These are phyloP conservation scores for Campylomormyrus numenius DNA, from an alignment of 2,113 vertebrate genomes.

Conservation along the genomic window DNA sequence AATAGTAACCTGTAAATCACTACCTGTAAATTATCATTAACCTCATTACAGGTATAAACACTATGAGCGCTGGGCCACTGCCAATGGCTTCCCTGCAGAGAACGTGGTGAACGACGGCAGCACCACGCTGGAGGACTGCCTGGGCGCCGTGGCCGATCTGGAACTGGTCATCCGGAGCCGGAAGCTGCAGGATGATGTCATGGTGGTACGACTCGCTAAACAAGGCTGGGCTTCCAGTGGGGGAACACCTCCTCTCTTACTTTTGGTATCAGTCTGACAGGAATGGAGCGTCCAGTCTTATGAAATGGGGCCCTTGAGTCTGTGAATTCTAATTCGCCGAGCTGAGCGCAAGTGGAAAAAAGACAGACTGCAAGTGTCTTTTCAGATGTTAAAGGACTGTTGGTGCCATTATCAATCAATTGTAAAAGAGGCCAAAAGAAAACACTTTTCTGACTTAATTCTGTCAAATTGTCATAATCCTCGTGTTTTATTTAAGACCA, in stretches of 20 bases:
- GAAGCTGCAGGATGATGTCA: constrained; percentile 61
- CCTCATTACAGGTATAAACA: constrained; percentile 60
- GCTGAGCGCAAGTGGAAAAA: too few species aligned
- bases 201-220: constrained; percentile 56
- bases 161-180: constrained; percentile 64
- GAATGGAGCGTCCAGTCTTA: background rate
- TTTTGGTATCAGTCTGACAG: background rate
- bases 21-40: background rate
- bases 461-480: too few species aligned
- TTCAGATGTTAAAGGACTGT: too few species aligned
- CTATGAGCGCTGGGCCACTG: constrained; percentile 75
- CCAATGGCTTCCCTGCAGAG: constrained; percentile 67
- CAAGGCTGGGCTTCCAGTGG: background rate
- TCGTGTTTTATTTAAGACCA: too few species aligned
- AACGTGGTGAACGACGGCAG: constrained; percentile 72
- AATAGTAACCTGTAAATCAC: background rate
- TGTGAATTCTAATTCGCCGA: background rate
- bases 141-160: constrained; percentile 68
- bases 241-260: background rate
- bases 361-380: too few species aligned
- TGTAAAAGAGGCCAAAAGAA: too few species aligned
- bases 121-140: constrained; percentile 57
- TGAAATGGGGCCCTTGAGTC: background rate
- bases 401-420: too few species aligned
- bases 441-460: too few species aligned